Base-by-base conservation (phyloP, 2,113 vertebrate genomes). In the Heterotilapia buettikoferi region DNA sequence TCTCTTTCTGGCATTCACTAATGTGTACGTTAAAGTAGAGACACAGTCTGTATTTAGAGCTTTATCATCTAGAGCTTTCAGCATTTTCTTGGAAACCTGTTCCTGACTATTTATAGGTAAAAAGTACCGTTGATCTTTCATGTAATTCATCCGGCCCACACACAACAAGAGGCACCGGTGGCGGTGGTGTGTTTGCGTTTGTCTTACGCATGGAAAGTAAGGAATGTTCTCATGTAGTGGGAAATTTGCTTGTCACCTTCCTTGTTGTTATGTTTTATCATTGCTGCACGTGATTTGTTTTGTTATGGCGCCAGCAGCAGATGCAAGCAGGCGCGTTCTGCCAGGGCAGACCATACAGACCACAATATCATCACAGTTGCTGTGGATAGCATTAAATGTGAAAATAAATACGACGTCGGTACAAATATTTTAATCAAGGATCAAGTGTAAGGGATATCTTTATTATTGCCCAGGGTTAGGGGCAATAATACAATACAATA, bases 261-360 rank as follows among this genome's bases (percentile, higher is more conserved):
- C 5, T 2, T 71, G 36, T 26, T 79, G 16, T 50, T 33, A 2
- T 86, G 82, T 85, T 83, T 82, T 78, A 80, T 93, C 81, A 59
- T 45, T 82, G 66, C 79, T 85, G 73, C 79, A 84, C 45, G 10
- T 63, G 66, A 56, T 73, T 40, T 68, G 80, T 90, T 92, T 89
- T 92, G 85, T 89, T 93, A 1, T 93, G 92, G 80, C 85, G 90
- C 84, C 87, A 93, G 24, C 24, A 80, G 54, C 7, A 90, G 88
- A 91, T 85, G 89, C 86, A 85, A 86, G 87, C 80, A 33, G 26
- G 14, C 21, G 14, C 85, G 73, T 84, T 90, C 13, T 7, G 1
- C 84, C 16, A 6, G 68, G 38, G 19, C 82, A 86, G 84, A 81
- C 90, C 83, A 93, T n/a, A n/a, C n/a, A n/a, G n/a, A n/a, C n/a